Percentiles rank a stretch among this genome's conserved stretches.
Conservation (phyloP, 2,113 vertebrate genomes). For the Petaurus breviceps region DNA sequence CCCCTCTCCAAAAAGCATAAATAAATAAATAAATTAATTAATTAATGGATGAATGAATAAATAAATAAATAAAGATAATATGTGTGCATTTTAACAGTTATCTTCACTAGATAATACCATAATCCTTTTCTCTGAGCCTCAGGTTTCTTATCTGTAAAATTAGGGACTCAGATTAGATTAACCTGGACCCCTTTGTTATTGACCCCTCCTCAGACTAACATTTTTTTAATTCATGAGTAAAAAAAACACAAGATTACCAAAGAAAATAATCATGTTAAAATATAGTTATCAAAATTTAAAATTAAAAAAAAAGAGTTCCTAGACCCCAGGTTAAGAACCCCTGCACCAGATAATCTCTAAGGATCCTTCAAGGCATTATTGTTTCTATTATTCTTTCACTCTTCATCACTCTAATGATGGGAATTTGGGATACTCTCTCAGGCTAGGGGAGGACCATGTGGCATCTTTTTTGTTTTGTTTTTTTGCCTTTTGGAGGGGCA, state of each 20-base stretch:
- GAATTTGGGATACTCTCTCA: background rate
- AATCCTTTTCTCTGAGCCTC: background rate
- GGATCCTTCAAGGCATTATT: background rate
- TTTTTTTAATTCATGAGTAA: background rate
- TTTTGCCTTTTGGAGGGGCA: too few relatives aligned
- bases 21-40: too few relatives aligned
- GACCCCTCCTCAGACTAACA: background rate
- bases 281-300: background rate
- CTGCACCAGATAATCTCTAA: background rate
- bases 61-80: too few relatives aligned
- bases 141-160: background rate
- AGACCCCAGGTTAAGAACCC: background rate
- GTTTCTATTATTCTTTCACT: background rate
- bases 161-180: background rate
- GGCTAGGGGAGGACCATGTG: background rate
- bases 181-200: background rate
- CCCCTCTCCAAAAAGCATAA: too few relatives aligned
- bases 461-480: too few relatives aligned
- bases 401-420: background rate
- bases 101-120: background rate
- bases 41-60: too few relatives aligned
- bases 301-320: background rate
- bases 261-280: background rate
- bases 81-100: background rate
- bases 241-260: background rate